phyloP scores from a whole-genome alignment of 2,113 vertebrate species.

The Syrmaticus mikado region DNA sequence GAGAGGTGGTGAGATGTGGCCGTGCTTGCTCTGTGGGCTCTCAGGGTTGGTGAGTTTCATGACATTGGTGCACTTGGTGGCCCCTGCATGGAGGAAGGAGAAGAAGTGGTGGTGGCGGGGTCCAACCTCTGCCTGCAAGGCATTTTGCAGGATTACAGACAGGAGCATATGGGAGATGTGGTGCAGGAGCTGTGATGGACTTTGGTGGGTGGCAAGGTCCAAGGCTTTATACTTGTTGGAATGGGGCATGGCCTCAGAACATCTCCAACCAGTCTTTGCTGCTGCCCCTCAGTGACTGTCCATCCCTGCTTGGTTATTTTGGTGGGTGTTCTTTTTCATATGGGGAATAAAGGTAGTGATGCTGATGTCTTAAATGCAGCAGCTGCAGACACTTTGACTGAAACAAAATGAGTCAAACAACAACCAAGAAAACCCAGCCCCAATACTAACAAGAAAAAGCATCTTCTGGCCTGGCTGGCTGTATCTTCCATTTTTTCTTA shows the following conservation, averaged over 20 bases:
- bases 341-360: not conserved
- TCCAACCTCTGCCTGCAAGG: not conserved
- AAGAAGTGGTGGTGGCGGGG: not conserved
- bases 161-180: not conserved
- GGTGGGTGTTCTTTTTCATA: not conserved
- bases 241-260: rapidly evolving
- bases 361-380: not conserved
- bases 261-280: not conserved
- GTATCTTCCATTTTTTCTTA: not conserved
- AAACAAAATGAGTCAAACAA: not conserved
- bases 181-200: not conserved
- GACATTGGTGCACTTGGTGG: not conserved
- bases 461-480: not conserved
- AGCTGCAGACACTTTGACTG: not conserved
- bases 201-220: not conserved
- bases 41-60: not conserved
- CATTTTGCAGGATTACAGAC: not conserved
- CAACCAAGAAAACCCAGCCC: not conserved
- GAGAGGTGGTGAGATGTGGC: not conserved
- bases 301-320: not conserved
- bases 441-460: not conserved
- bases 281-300: not conserved
- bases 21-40: rapidly evolving
- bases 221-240: rapidly evolving
- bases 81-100: not conserved